These are phyloP conservation scores for Apostichopus leukothele DNA, from an alignment of 53 echinoderm and acorn worm species.

Conservation along the genomic window DNA sequence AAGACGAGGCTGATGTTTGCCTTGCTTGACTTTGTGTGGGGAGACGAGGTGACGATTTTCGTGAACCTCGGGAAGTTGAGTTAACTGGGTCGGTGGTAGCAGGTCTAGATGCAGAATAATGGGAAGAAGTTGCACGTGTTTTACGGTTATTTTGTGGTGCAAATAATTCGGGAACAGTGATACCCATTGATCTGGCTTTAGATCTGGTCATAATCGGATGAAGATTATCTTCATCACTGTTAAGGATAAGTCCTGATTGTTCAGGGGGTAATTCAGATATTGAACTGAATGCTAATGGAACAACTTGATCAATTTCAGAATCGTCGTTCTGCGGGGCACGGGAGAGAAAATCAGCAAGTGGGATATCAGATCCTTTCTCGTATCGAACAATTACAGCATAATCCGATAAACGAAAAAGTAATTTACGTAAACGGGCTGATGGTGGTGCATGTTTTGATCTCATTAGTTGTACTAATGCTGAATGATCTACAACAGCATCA, in stretches of 20 bases:
- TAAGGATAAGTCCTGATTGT: neutral
- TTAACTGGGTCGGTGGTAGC: no score
- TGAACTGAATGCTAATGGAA: conserved; percentile 10
- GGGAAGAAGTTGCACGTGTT: neutral
- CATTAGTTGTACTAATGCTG: conserved; percentile 27
- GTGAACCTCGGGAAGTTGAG: no score
- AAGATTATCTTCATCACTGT: neutral
- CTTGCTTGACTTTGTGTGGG: no score
- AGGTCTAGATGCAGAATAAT: no score
- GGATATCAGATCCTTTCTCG: conserved; percentile 26
- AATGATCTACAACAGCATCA: conserved; percentile 34
- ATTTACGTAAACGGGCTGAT: neutral
- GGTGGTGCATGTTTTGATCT: conserved; percentile 36
- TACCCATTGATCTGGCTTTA: conserved; percentile 6
- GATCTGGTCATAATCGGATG: conserved; percentile 15
- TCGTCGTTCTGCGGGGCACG: neutral
- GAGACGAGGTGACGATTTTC: no score
- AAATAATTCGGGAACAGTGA: conserved; percentile 22
- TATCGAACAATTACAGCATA: conserved; percentile 16
- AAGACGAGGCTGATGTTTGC: no score
- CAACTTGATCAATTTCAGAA: conserved; percentile 24
- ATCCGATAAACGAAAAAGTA: conserved; percentile 5
- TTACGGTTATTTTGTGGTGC: neutral
- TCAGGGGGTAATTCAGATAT: neutral
- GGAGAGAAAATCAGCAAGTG: conserved; percentile 31